Evolutionary conservation across 2,797 vertebrate genomes (phyloP).

Genomic region (Brachyalestes nurse): DNA sequence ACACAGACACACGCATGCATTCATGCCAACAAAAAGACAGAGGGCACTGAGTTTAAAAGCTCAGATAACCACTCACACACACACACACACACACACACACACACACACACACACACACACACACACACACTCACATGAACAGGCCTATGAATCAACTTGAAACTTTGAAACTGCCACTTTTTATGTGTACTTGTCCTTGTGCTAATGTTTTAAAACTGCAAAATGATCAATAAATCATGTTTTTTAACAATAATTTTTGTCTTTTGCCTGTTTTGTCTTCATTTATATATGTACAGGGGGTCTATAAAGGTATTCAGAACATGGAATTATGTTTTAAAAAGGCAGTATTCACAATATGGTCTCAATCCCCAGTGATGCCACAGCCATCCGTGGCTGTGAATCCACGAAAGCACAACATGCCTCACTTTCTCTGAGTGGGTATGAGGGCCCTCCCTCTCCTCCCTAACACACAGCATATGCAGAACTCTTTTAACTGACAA

Average conservation of each 20-base stretch:
- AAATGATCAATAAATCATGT: conserved; percentile 24
- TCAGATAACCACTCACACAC: conserved; percentile 1
- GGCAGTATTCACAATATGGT: too few species aligned
- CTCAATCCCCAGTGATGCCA: too few species aligned
- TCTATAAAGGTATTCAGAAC: not conserved
- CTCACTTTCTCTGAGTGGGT: too few species aligned
- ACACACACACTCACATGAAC: not conserved
- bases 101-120: conserved; percentile 10
- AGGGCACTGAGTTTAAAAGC: conserved; percentile 11
- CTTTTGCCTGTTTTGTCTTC: conserved; percentile 28
- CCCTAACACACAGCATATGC: too few species aligned
- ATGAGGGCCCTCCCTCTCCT: too few species aligned
- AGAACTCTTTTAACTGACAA: too few species aligned
- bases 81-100: conserved; percentile 26
- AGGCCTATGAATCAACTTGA: not conserved
- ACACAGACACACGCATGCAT: conserved; percentile 28
- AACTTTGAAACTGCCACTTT: not conserved
- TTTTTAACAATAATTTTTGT: conserved; percentile 8
- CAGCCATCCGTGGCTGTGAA: too few species aligned
- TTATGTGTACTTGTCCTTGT: not conserved
- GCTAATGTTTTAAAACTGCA: not conserved
- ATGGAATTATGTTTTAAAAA: too few species aligned
- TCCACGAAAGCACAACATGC: too few species aligned
- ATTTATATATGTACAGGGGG: not conserved
- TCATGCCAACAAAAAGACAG: conserved; percentile 15